These are phyloP conservation scores for Drosophila parvula DNA, from an alignment of 1,140 invertebrate species.

Conservation along the genomic window DNA sequence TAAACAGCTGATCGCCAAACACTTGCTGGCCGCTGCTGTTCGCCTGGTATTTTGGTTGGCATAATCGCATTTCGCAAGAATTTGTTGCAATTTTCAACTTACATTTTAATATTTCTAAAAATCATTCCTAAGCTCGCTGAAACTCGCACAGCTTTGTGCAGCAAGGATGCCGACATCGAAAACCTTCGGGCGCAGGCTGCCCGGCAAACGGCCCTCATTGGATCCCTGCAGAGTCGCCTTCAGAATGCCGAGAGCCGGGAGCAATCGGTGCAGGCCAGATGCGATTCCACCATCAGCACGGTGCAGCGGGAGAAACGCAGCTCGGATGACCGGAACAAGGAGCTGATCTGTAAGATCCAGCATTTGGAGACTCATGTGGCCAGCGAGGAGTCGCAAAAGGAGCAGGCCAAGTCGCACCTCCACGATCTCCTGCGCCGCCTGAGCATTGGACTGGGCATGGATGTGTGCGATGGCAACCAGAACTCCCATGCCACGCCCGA, in stretches of 20 bases:
- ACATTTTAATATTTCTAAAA: too few species aligned
- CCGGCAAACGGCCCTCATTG: slow-evolving; percentile 91
- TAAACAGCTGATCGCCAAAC: too few species aligned
- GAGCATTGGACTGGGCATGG: slow-evolving; percentile 88
- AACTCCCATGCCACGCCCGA: slow-evolving; percentile 86
- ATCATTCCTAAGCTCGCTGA: slow-evolving; percentile 61
- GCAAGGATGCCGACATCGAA: slow-evolving; percentile 76
- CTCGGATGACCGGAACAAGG: slow-evolving; percentile 90
- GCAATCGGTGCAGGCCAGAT: slow-evolving; percentile 88
- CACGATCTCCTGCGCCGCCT: slow-evolving; percentile 89
- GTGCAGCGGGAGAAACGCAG: slow-evolving; percentile 90
- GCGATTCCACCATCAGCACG: slow-evolving; percentile 89
- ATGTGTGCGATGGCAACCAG: slow-evolving; percentile 86
- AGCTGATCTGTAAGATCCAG: slow-evolving; percentile 89
- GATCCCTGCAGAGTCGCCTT: slow-evolving; percentile 90
- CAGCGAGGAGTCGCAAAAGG: slow-evolving; percentile 88
- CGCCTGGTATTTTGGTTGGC: too few species aligned
- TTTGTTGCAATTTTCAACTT: too few species aligned
- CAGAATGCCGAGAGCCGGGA: slow-evolving; percentile 91
- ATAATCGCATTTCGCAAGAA: too few species aligned
- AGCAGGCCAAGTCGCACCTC: slow-evolving; percentile 87
- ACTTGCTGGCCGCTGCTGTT: too few species aligned
- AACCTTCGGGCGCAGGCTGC: slow-evolving; percentile 90
- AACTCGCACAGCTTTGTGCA: slow-evolving; percentile 57
- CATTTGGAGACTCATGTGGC: slow-evolving; percentile 89